Percentiles rank a stretch among this genome's conserved stretches.
Conservation (phyloP, 1,140 invertebrate species). For the Campoletis sonorensis region DNA sequence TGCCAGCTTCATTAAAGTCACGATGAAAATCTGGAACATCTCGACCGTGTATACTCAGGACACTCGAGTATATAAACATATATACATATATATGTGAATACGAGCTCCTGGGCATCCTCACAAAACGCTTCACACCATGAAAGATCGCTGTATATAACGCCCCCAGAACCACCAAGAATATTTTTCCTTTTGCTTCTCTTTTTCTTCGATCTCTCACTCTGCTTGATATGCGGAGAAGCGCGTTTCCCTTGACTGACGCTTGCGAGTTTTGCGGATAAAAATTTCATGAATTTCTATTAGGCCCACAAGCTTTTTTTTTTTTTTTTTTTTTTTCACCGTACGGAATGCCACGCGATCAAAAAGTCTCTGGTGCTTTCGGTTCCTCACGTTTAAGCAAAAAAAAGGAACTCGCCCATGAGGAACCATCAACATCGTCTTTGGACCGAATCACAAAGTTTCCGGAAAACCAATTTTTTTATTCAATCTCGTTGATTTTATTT, state of each 20-base stretch:
- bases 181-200: background rate
- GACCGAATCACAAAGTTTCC: background rate
- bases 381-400: background rate
- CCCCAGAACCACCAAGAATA: background rate
- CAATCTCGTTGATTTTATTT: too few species aligned
- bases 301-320: constrained; percentile 60
- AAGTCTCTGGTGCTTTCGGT: background rate
- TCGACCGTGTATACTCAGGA: constrained; percentile 33
- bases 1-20: constrained; percentile 25
- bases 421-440: too few species aligned
- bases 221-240: constrained; percentile 72
- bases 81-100: background rate
- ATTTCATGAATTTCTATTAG: constrained; percentile 78
- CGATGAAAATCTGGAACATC: constrained; percentile 42
- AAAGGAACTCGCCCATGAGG: background rate
- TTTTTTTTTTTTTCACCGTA: constrained; percentile 63
- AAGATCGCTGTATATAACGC: background rate
- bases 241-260: constrained; percentile 74
- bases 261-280: constrained; percentile 75
- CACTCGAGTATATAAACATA: background rate
- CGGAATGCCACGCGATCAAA: constrained; percentile 50
- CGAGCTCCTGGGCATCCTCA: constrained; percentile 26
- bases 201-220: constrained; percentile 44
- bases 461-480: background rate
- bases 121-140: background rate